Conservation (phyloP, 1,140 invertebrate genomes). For the Archegozetes longisetosus region DNA sequence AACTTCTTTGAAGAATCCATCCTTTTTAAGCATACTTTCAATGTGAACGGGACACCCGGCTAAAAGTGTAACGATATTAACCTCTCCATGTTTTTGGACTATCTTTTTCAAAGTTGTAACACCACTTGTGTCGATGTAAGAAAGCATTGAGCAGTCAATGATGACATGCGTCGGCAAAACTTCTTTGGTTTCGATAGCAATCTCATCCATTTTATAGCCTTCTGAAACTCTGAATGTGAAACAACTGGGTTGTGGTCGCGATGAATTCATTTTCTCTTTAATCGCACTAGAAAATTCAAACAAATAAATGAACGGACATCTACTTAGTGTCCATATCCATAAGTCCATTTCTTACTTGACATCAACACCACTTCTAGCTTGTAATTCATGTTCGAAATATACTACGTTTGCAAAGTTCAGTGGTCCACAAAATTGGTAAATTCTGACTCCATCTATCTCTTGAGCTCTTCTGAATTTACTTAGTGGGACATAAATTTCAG, state of each 20-base stretch:
- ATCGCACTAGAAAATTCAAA: not conserved
- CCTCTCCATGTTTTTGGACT: constrained; percentile 1
- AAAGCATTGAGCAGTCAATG: constrained; percentile 18
- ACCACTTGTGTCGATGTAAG: constrained; percentile 15
- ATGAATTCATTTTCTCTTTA: not conserved
- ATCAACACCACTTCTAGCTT: constrained; percentile 28
- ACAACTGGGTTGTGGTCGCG: not conserved
- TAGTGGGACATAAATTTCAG: constrained; percentile 19
- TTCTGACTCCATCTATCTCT: constrained; percentile 30
- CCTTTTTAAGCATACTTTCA: not conserved
- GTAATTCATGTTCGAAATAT: constrained; percentile 26
- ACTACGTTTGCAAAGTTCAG: constrained; percentile 35
- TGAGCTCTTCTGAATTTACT: constrained; percentile 18
- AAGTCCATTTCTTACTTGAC: constrained; percentile 6
- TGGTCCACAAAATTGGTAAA: constrained; percentile 34
- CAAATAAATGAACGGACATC: too few relatives aligned
- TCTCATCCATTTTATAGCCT: not conserved
- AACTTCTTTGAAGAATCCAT: constrained; percentile 4
- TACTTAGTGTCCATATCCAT: too few relatives aligned
- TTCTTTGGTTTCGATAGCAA: not conserved
- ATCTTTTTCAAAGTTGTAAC: constrained; percentile 2
- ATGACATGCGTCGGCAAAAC: constrained; percentile 11
- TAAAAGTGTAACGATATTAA: constrained; percentile 6
- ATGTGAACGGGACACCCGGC: constrained; percentile 8
- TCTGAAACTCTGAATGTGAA: not conserved